Conservation (phyloP, 1,140 invertebrate species). For the Diabrotica undecimpunctata region DNA sequence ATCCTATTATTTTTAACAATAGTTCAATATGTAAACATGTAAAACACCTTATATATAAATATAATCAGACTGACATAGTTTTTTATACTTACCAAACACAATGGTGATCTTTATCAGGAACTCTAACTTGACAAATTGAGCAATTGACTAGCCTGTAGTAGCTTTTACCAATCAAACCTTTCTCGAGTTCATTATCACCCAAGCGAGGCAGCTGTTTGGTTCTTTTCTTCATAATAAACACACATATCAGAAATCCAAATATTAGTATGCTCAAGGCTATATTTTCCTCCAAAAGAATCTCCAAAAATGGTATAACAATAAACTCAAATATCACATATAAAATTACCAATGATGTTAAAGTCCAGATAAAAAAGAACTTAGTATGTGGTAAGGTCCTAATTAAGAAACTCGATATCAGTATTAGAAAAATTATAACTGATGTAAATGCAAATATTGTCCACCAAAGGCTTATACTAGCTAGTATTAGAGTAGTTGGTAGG, state of each 20-base stretch:
- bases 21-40: too few relatives aligned
- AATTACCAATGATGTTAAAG: constrained; percentile 58
- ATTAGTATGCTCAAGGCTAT: constrained; percentile 58
- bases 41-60: too few relatives aligned
- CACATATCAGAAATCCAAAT: constrained; percentile 54
- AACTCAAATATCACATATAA: constrained; percentile 65
- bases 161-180: constrained; percentile 27
- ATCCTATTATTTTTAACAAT: too few relatives aligned
- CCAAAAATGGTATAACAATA: constrained; percentile 58
- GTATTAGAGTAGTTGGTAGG: constrained; percentile 56
- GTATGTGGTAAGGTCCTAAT: constrained; percentile 49
- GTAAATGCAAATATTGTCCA: constrained; percentile 62
- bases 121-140: constrained; percentile 48
- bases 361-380: constrained; percentile 68
- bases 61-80: too few relatives aligned
- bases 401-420: constrained; percentile 57
- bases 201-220: constrained; percentile 28
- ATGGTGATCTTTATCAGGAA: constrained; percentile 51
- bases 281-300: constrained; percentile 67
- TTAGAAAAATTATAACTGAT: constrained; percentile 59
- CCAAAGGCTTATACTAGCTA: constrained; percentile 57
- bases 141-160: constrained; percentile 31
- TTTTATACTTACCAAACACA: constrained; percentile 49
- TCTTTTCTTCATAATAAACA: constrained; percentile 56
- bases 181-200: constrained; percentile 32